Conservation (phyloP, 2,888 invertebrate genomes). For the Melanchra persicariae region DNA sequence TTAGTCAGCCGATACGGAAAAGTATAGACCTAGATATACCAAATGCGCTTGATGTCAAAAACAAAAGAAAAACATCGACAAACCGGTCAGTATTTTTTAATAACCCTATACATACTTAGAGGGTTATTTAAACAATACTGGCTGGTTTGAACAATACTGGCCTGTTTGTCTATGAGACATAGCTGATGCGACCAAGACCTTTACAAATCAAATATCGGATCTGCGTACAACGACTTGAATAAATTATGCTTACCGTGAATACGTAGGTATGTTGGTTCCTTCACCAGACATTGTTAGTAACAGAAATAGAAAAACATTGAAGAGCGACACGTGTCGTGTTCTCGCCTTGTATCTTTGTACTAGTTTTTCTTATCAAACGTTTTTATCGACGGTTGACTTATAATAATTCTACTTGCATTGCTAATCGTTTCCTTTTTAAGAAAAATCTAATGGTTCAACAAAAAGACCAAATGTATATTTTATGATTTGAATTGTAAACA, state of each 20-base stretch:
- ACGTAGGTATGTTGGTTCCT: neutral
- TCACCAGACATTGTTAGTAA: slow-evolving; percentile 29
- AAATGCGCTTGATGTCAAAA: no score
- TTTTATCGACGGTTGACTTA: no score
- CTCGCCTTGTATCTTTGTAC: neutral
- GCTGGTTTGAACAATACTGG: no score
- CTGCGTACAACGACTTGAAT: slow-evolving; percentile 16
- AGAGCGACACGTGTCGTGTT: neutral
- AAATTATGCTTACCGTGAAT: slow-evolving; percentile 30
- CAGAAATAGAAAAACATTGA: slow-evolving; percentile 33
- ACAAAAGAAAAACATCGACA: neutral
- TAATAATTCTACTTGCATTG: no score
- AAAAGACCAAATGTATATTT: no score
- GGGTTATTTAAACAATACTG: no score
- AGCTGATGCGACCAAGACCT: neutral
- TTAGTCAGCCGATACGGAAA: no score
- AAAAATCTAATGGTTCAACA: no score
- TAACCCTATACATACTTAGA: no score
- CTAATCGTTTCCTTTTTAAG: no score
- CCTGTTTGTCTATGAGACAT: neutral
- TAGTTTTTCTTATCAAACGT: neutral
- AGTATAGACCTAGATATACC: no score
- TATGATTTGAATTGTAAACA: no score
- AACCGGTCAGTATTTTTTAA: neutral
- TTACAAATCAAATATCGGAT: slow-evolving; percentile 29